These are phyloP conservation scores for Augochlora pura DNA, from an alignment of 1,140 invertebrate species.

Conservation along the genomic window DNA sequence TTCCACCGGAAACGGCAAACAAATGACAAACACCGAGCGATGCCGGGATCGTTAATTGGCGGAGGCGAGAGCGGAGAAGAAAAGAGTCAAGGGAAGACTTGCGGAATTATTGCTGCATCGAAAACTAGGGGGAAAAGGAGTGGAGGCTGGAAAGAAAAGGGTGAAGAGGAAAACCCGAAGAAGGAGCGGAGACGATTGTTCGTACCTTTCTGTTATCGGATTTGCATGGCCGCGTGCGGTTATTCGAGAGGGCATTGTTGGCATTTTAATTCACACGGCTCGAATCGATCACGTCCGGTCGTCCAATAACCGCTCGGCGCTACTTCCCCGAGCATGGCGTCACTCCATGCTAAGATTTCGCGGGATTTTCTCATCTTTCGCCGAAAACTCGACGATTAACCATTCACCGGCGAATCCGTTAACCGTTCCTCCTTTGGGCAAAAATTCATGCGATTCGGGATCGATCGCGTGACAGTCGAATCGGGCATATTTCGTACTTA, in stretches of 20 bases:
- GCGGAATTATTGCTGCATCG: slow-evolving; percentile 49
- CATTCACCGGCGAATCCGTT: background rate
- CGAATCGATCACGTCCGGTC: slow-evolving; percentile 67
- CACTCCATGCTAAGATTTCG: slow-evolving; percentile 30
- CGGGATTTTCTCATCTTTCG: background rate
- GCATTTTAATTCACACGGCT: slow-evolving; percentile 56
- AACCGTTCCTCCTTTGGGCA: background rate
- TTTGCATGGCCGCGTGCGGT: slow-evolving; percentile 62
- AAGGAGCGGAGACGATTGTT: slow-evolving; percentile 60
- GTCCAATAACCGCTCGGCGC: slow-evolving; percentile 46
- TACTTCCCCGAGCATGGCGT: slow-evolving; percentile 39
- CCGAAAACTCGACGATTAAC: background rate
- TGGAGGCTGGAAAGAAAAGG: slow-evolving; percentile 34
- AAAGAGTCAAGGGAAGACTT: slow-evolving; percentile 59
- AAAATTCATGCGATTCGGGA: slow-evolving; percentile 10
- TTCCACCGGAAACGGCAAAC: slow-evolving; percentile 67
- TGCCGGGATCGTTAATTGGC: slow-evolving; percentile 58
- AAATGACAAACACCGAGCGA: slow-evolving; percentile 68
- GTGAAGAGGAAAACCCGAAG: slow-evolving; percentile 42
- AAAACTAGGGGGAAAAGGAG: background rate
- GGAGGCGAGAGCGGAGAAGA: slow-evolving; percentile 30
- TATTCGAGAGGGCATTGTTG: slow-evolving; percentile 59
- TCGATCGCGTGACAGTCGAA: slow-evolving; percentile 30
- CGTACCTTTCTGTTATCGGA: slow-evolving; percentile 63
- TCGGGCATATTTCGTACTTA: slow-evolving; percentile 17